Percentiles rank a stretch among this genome's conserved stretches.
Conservation (phyloP, 2,113 vertebrate species). For the Cervus canadensis region DNA sequence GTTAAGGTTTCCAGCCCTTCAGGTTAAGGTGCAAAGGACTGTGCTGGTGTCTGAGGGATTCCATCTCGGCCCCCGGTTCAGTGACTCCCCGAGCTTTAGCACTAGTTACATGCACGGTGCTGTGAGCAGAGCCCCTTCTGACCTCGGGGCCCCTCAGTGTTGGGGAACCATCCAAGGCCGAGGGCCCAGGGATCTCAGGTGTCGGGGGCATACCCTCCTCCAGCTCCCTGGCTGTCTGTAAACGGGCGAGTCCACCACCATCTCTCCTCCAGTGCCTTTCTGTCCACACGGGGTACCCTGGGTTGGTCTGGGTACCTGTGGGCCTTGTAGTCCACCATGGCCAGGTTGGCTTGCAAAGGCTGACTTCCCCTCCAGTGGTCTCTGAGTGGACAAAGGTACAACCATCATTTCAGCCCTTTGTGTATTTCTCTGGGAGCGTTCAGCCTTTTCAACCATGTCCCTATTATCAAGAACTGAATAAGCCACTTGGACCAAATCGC, state of each 20-base stretch:
- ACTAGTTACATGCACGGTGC: too few relatives aligned
- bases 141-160: not conserved
- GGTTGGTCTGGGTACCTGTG: not conserved
- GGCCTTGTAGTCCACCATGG: not conserved
- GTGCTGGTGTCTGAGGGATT: too few relatives aligned
- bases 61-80: too few relatives aligned
- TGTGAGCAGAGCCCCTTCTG: not conserved
- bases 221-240: not conserved
- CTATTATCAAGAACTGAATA: not conserved
- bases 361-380: not conserved
- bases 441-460: not conserved
- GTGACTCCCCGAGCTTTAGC: too few relatives aligned
- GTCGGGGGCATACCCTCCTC: not conserved
- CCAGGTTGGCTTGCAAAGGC: not conserved
- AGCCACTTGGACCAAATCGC: not conserved
- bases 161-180: not conserved
- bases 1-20: too few relatives aligned
- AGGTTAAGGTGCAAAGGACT: too few relatives aligned
- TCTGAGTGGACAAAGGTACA: not conserved
- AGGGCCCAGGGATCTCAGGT: not conserved
- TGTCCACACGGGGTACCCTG: not conserved
- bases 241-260: not conserved
- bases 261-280: not conserved
- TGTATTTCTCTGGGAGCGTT: not conserved
- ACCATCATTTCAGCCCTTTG: not conserved